Evolutionary conservation across 2,888 invertebrate species (phyloP).

Genomic region (Drosophila macrothrix): DNA sequence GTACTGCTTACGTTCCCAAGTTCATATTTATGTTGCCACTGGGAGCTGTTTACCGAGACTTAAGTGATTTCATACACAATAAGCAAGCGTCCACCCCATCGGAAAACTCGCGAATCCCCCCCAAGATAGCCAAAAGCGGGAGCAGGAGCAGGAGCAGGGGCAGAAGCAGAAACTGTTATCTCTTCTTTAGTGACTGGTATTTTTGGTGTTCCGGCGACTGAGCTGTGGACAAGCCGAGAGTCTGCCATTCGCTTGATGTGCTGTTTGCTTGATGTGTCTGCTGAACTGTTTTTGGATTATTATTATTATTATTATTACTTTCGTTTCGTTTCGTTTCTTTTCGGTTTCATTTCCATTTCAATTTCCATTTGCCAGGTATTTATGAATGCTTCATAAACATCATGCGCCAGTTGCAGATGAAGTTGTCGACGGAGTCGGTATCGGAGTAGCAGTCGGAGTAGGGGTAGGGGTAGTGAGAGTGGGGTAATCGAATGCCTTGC

Average conservation of each 20-base stretch:
- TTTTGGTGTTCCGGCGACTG: conserved; percentile 7
- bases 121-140: conserved; percentile 6
- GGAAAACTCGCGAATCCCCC: conserved; percentile 32
- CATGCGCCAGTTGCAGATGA: conserved; percentile 1
- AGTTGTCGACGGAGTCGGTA: background rate
- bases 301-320: conserved; percentile 58
- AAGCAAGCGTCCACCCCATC: conserved; percentile 46
- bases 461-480: background rate
- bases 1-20: conserved; percentile 35
- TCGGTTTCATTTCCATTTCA: conserved; percentile 34
- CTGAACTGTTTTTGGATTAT: conserved; percentile 66
- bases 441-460: background rate
- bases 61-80: conserved; percentile 75
- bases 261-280: conserved; percentile 56
- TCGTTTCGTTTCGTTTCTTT: conserved; percentile 27
- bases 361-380: conserved; percentile 60
- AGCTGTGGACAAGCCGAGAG: background rate
- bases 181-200: conserved; percentile 3
- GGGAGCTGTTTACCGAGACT: conserved; percentile 74
- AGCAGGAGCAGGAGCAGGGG: background rate
- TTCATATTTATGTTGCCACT: conserved; percentile 73
- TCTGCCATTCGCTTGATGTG: conserved; percentile 31
- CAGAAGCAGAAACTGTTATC: conserved; percentile 9
- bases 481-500: conserved; percentile 4
- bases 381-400: conserved; percentile 53